Percentiles rank a stretch among this genome's conserved stretches.
phyloP scores from a whole-genome alignment of 2,113 vertebrate genomes.

The Pluvialis apricaria region DNA sequence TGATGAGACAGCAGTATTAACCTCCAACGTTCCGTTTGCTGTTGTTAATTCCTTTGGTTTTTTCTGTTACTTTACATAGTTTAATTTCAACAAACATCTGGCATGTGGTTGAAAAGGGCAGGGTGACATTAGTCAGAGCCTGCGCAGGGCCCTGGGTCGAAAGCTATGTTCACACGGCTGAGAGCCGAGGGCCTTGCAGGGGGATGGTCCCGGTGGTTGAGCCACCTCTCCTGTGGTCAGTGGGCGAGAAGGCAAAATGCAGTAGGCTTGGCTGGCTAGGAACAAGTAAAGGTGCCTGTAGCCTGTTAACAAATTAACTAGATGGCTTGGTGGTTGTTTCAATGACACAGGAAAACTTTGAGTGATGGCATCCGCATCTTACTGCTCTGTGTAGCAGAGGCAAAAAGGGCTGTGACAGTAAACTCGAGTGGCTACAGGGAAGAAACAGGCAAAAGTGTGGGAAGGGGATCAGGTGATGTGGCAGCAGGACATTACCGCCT shows the following conservation, averaged over 20 bases:
- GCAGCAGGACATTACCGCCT: background rate
- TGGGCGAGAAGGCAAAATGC: background rate
- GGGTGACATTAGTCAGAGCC: background rate
- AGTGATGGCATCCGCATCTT: background rate
- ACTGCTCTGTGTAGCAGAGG: background rate
- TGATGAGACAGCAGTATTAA: background rate
- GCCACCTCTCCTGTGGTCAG: background rate
- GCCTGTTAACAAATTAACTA: background rate
- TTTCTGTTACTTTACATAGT: background rate
- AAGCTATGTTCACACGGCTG: rapidly evolving
- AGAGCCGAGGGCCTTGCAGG: background rate
- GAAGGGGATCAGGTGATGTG: background rate
- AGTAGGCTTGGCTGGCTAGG: background rate
- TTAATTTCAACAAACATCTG: background rate
- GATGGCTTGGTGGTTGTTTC: background rate
- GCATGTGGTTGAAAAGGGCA: background rate
- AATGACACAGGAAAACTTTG: background rate
- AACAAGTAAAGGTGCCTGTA: background rate
- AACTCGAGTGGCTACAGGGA: background rate
- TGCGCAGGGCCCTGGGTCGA: background rate
- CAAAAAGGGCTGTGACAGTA: background rate
- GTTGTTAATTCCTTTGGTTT: background rate
- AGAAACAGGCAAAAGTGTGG: background rate
- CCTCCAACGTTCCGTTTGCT: background rate
- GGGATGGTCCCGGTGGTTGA: rapidly evolving